Evolutionary conservation across 2,888 invertebrate genomes (phyloP), one percentile per base, ranked within the genome.

Genomic region (Leptinotarsa tumamoca): DNA sequence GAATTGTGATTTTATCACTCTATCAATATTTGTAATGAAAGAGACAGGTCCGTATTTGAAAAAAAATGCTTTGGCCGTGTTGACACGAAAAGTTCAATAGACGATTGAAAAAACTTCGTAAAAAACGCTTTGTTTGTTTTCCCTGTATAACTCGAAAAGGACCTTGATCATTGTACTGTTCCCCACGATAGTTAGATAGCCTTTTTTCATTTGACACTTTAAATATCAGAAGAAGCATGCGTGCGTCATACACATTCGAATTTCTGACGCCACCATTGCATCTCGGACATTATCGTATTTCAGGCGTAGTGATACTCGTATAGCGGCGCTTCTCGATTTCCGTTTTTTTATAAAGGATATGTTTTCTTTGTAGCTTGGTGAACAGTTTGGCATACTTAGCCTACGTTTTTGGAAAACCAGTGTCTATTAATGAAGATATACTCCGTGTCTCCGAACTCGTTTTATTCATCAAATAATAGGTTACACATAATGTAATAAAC

Each of bases 231-330:
- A 18, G 58, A 33, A 21, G 21, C 58, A 58, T 27, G 27, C 27
- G 1, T 27, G 27, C 27, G 27, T 58, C 58, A 21, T 14, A 58
- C 23, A 58, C 21, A 13, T 21, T 58, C 58, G 18, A 58, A 18
- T 58, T 58, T 58, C 58, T 58, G 18, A 58, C 23, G 5, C 58
- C 58, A 23, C 58, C 58, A 21, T 58, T 58, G 58, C 58, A 58
- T 58, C 23, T 58, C 21, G 21, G 7, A 18, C 58, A 58, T 58
- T 18, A 58, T 27, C 27, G 27, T 58, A 58, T 23, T 58, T 58
- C 58, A 58, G 33, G 33, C 33, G 5, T 5, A 5, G 5, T 33
- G 33, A 33, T 33, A 33, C 33, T 23, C 23, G 23, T 23, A 23
- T 23, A 58, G 58, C 58, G 13, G 23, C 18, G 23, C 58, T 58